Evolutionary conservation across 37 sponge, comb jelly and placozoan species (phyloP).

Genomic region (Eunapius fragilis): DNA sequence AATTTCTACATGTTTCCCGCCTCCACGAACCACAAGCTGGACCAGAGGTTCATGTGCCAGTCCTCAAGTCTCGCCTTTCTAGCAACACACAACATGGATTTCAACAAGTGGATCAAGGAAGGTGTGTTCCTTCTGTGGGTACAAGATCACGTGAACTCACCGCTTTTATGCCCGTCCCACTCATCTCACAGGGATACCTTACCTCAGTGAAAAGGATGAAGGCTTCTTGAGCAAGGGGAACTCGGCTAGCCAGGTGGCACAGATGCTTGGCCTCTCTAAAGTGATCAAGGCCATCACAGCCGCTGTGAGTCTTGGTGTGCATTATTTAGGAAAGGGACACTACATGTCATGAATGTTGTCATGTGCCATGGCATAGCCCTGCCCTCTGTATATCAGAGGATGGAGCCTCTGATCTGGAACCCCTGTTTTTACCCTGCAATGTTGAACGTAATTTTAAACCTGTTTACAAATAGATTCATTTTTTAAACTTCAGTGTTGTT

Average conservation of each 20-base stretch:
- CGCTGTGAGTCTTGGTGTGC: not conserved
- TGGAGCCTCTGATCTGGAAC: no score
- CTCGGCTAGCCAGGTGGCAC: not conserved
- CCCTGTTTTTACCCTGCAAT: no score
- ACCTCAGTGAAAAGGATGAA: conserved; percentile 14
- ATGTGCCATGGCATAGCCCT: no score
- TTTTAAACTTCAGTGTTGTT: no score
- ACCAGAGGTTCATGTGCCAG: conserved; percentile 27
- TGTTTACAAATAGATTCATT: no score
- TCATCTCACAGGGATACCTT: conserved; percentile 7
- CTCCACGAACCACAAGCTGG: conserved; percentile 5
- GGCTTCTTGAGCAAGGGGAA: not conserved
- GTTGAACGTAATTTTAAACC: no score
- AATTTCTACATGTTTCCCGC: conserved; percentile 42
- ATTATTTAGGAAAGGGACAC: not conserved
- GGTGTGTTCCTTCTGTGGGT: conserved; percentile 3
- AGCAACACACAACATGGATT: conserved; percentile 16
- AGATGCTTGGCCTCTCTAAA: conserved; percentile 14
- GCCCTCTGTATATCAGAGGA: no score
- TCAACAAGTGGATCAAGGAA: conserved; percentile 54
- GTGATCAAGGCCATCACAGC: conserved; percentile 7
- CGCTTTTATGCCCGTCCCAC: not conserved
- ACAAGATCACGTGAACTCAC: not conserved
- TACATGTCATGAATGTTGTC: not conserved
- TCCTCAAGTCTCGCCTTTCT: conserved; percentile 29